Conservation (phyloP, 2,888 invertebrate species). For the Ophion ventricosus region DNA sequence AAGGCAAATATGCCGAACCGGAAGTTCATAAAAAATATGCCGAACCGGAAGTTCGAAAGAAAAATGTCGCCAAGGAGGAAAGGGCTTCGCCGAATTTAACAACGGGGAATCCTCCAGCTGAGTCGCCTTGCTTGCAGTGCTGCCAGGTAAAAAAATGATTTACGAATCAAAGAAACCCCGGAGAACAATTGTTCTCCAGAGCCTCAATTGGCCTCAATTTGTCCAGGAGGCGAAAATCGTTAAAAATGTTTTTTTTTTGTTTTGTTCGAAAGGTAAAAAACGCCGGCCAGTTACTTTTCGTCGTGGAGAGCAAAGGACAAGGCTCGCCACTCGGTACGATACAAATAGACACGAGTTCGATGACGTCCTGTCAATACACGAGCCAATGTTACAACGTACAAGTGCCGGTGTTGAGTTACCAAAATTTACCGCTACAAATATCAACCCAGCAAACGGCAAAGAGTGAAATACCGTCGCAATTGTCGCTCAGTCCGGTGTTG, state of each 20-base stretch:
- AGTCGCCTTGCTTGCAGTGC: conserved; percentile 54
- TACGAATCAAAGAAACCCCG: not conserved
- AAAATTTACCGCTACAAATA: conserved; percentile 71
- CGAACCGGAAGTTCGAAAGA: conserved; percentile 9
- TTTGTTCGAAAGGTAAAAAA: conserved; percentile 70
- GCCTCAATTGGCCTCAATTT: too few relatives aligned
- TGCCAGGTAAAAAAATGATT: not conserved
- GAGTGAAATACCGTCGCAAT: conserved; percentile 59
- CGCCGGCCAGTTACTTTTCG: conserved; percentile 68
- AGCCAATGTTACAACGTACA: conserved; percentile 72
- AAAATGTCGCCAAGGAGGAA: conserved; percentile 24
- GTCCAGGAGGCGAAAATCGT: too few relatives aligned
- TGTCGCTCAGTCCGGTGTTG: conserved; percentile 40
- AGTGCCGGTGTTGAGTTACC: conserved; percentile 73
- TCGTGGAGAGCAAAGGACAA: conserved; percentile 70
- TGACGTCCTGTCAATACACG: conserved; percentile 62
- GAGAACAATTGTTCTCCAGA: too few relatives aligned
- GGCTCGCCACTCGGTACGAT: conserved; percentile 57
- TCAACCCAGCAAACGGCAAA: conserved; percentile 58
- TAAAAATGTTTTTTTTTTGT: not conserved
- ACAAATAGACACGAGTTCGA: conserved; percentile 64
- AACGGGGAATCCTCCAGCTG: conserved; percentile 19
- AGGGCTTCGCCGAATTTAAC: conserved; percentile 17
- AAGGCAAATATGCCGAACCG: too few relatives aligned
- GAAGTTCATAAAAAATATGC: not conserved